A percentile compares a stretch with the other conserved stretches of the same genome.
phyloP scores from a whole-genome alignment of 2,888 invertebrate genomes.

The Pachydiplax longipennis region DNA sequence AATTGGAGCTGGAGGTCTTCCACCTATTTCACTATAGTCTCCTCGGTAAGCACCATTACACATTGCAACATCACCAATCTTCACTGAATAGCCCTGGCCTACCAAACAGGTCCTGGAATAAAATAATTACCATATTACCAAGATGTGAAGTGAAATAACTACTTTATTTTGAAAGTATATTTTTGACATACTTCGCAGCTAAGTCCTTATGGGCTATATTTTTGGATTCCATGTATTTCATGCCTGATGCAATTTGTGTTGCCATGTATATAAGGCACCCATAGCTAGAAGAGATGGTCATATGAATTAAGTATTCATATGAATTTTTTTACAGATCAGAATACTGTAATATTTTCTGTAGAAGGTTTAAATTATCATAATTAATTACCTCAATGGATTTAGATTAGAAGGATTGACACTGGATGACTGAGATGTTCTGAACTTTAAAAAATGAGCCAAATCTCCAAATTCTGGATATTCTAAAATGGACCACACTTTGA shows the following conservation, averaged over 20 bases:
- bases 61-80: slow-evolving; percentile 71
- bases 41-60: slow-evolving; percentile 69
- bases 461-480: slow-evolving; percentile 80
- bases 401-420: slow-evolving; percentile 58
- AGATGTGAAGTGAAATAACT: background rate
- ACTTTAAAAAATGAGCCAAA: slow-evolving; percentile 72
- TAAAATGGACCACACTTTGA: slow-evolving; percentile 70
- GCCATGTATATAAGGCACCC: slow-evolving; percentile 76
- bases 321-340: no score
- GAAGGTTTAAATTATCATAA: no score
- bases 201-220: slow-evolving; percentile 82
- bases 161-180: background rate
- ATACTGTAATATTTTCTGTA: no score
- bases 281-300: slow-evolving; percentile 63
- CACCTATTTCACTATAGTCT: slow-evolving; percentile 70
- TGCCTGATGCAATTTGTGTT: slow-evolving; percentile 78
- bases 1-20: slow-evolving; percentile 68
- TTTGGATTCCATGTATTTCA: slow-evolving; percentile 80
- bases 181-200: slow-evolving; percentile 67
- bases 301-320: background rate
- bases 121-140: slow-evolving; percentile 35
- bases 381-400: slow-evolving; percentile 58
- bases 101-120: slow-evolving; percentile 68
- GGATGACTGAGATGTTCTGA: slow-evolving; percentile 58
- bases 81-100: slow-evolving; percentile 67